phyloP scores from a whole-genome alignment of 1,140 invertebrate species.

The Aporrectodea caliginosa region DNA sequence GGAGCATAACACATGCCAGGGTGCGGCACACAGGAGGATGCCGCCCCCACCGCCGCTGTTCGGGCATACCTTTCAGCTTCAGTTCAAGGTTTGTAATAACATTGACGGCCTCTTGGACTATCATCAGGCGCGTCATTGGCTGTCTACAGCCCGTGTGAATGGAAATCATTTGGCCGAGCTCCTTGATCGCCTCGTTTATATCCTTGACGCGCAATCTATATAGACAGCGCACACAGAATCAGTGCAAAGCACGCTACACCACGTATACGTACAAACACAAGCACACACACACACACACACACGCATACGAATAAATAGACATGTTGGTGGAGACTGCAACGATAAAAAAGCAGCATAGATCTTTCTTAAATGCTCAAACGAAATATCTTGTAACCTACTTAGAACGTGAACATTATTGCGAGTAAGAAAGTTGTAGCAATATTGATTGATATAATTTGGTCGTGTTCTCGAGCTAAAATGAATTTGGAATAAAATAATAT shows the following conservation, averaged over 20 bases:
- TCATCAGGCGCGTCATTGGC: slow-evolving; percentile 86
- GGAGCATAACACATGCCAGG: too few species aligned
- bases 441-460: too few species aligned
- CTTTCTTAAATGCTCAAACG: too few species aligned
- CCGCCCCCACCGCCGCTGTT: too few species aligned
- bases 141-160: slow-evolving; percentile 92
- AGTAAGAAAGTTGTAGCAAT: too few species aligned
- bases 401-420: too few species aligned
- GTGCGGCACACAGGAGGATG: too few species aligned
- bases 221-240: slow-evolving; percentile 1
- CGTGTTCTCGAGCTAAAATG: too few species aligned
- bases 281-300: neutral
- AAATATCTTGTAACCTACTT: too few species aligned
- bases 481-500: too few species aligned
- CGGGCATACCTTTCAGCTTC: slow-evolving; percentile 91
- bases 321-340: neutral
- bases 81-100: slow-evolving; percentile 94
- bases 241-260: neutral
- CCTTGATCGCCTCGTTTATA: slow-evolving; percentile 94
- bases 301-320: neutral
- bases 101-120: slow-evolving; percentile 92
- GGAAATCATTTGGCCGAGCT: slow-evolving; percentile 94
- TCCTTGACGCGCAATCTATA: slow-evolving; percentile 89
- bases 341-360: too few species aligned
- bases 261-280: too few species aligned